Evolutionary conservation across 2,888 invertebrate species (phyloP).

Genomic region (Mesoligia furuncula): DNA sequence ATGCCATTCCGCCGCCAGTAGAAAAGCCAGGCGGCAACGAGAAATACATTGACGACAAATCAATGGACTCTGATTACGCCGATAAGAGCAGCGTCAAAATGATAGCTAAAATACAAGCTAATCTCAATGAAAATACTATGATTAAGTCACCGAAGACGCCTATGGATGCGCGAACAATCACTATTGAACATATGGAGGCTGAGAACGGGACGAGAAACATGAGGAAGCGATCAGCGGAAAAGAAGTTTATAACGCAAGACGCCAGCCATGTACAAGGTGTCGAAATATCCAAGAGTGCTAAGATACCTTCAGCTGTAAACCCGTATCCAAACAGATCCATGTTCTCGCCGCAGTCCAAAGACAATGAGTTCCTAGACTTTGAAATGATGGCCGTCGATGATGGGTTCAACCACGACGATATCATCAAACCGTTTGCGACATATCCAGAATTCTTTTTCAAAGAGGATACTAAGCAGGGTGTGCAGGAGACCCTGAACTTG

Average conservation of each 20-base stretch:
- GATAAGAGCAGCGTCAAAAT: conserved; percentile 87
- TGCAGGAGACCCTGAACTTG: conserved; percentile 95
- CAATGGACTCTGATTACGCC: conserved; percentile 82
- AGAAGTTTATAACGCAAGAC: conserved; percentile 84
- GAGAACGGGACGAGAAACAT: conserved; percentile 78
- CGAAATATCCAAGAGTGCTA: conserved; percentile 87
- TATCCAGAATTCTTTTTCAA: conserved; percentile 93
- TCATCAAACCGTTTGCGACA: conserved; percentile 92
- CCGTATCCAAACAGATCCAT: conserved; percentile 91
- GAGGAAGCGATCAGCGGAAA: conserved; percentile 81
- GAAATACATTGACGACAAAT: conserved; percentile 87
- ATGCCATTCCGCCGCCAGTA: conserved; percentile 82
- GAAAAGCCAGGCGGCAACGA: conserved; percentile 85
- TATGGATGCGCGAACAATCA: conserved; percentile 86
- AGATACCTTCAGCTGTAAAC: conserved; percentile 85
- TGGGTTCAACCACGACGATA: conserved; percentile 92
- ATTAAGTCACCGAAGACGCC: conserved; percentile 89
- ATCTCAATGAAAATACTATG: conserved; percentile 88
- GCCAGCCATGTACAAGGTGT: conserved; percentile 86
- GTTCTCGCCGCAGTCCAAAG: conserved; percentile 93
- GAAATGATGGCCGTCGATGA: conserved; percentile 92
- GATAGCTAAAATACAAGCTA: conserved; percentile 88
- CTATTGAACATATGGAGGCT: conserved; percentile 80
- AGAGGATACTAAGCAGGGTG: conserved; percentile 94
- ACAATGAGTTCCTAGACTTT: conserved; percentile 92